These are phyloP conservation scores for Agrypnus murinus DNA, from an alignment of 2,888 invertebrate genomes.

Conservation along the genomic window DNA sequence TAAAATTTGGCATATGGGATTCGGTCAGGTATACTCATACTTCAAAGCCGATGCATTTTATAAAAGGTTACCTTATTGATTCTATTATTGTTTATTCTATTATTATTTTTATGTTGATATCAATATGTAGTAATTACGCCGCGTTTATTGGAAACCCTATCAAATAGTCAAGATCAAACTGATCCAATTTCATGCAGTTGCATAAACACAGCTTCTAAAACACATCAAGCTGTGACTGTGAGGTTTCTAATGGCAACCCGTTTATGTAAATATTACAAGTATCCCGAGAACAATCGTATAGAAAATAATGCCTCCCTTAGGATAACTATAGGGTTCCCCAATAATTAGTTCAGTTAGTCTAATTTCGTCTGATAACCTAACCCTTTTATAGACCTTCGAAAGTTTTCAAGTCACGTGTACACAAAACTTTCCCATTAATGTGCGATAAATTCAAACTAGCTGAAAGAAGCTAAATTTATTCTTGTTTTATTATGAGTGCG, in stretches of 20 bases:
- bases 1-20: slow-evolving; percentile 64
- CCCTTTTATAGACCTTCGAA: slow-evolving; percentile 15
- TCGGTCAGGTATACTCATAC: slow-evolving; percentile 41
- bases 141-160: slow-evolving; percentile 18
- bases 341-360: slow-evolving; percentile 28
- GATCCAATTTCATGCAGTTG: slow-evolving; percentile 33
- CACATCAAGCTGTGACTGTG: slow-evolving; percentile 32
- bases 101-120: neutral
- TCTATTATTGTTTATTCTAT: slow-evolving; percentile 1
- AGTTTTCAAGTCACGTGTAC: no score
- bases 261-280: slow-evolving; percentile 28
- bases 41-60: slow-evolving; percentile 10
- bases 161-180: slow-evolving; percentile 31
- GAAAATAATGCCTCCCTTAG: slow-evolving; percentile 27
- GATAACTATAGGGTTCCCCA: slow-evolving; percentile 31
- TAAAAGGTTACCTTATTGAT: no score
- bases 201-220: slow-evolving; percentile 37
- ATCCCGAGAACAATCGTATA: slow-evolving; percentile 33
- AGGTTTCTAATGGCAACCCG: slow-evolving; percentile 25
- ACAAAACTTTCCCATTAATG: no score
- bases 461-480: no score
- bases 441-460: no score
- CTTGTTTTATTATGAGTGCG: no score
- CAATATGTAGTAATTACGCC: no score
- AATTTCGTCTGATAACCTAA: slow-evolving; percentile 42